phyloP scores from a whole-genome alignment of 2,888 invertebrate species.

The Ypsolopha sequella region DNA sequence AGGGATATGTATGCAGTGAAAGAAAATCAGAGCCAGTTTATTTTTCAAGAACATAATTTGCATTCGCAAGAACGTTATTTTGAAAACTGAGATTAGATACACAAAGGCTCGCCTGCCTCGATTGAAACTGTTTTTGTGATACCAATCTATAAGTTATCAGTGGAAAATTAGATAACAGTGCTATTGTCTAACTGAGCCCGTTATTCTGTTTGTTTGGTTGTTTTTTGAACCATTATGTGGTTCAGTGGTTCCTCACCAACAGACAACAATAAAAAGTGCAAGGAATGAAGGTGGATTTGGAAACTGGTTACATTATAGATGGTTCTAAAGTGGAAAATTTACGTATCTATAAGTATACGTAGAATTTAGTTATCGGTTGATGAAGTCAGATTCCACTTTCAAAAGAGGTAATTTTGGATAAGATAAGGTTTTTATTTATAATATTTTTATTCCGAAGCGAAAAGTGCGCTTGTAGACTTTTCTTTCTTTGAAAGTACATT shows the following conservation, averaged over 20 bases:
- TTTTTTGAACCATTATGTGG: not conserved
- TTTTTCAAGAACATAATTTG: too few relatives aligned
- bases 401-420: too few relatives aligned
- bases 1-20: too few relatives aligned
- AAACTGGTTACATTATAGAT: conserved; percentile 5
- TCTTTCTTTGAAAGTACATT: too few relatives aligned
- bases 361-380: too few relatives aligned
- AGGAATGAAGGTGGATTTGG: conserved; percentile 20
- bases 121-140: not conserved
- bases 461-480: too few relatives aligned
- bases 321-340: not conserved
- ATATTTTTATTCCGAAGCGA: too few relatives aligned
- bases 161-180: not conserved
- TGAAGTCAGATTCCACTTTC: too few relatives aligned
- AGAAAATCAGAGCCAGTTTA: too few relatives aligned
- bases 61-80: too few relatives aligned
- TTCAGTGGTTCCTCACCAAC: not conserved
- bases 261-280: conserved; percentile 33
- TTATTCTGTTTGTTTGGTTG: too few relatives aligned
- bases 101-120: not conserved
- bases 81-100: not conserved
- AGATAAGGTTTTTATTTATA: too few relatives aligned
- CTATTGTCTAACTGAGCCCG: not conserved
- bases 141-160: not conserved
- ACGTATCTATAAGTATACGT: not conserved